A percentile compares a stretch with the other conserved stretches of the same genome.
phyloP scores from a whole-genome alignment of 2,797 vertebrate genomes.

The Pygocentrus nattereri region DNA sequence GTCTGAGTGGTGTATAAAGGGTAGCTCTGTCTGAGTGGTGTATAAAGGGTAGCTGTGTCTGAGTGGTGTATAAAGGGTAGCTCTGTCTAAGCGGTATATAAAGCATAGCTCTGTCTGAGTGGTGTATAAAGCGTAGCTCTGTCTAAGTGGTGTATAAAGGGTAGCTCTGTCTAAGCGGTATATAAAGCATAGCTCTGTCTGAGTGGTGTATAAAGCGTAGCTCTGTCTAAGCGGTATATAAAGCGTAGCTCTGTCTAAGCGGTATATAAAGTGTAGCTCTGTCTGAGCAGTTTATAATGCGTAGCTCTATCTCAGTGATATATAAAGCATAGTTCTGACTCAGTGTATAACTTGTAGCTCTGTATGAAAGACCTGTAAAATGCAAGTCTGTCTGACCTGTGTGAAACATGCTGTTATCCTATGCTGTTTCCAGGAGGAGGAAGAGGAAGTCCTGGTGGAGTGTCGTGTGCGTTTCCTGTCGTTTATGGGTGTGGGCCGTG shows the following conservation, averaged over 20 bases:
- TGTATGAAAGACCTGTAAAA: background rate
- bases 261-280: too few relatives aligned
- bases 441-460: slow-evolving; percentile 93
- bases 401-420: background rate
- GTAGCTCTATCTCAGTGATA: background rate
- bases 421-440: slow-evolving; percentile 76
- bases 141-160: too few relatives aligned
- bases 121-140: too few relatives aligned
- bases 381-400: background rate
- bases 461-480: slow-evolving; percentile 96
- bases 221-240: background rate
- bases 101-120: too few relatives aligned
- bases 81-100: too few relatives aligned
- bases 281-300: too few relatives aligned
- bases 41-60: too few relatives aligned
- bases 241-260: background rate
- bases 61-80: too few relatives aligned
- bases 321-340: too few relatives aligned
- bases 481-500: slow-evolving; percentile 97
- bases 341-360: background rate
- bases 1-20: too few relatives aligned
- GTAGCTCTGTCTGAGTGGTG: too few relatives aligned
- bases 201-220: background rate
- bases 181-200: background rate
- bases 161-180: too few relatives aligned